phyloP scores from a whole-genome alignment of 1,140 invertebrate species.

The Chrysopa pallens region DNA sequence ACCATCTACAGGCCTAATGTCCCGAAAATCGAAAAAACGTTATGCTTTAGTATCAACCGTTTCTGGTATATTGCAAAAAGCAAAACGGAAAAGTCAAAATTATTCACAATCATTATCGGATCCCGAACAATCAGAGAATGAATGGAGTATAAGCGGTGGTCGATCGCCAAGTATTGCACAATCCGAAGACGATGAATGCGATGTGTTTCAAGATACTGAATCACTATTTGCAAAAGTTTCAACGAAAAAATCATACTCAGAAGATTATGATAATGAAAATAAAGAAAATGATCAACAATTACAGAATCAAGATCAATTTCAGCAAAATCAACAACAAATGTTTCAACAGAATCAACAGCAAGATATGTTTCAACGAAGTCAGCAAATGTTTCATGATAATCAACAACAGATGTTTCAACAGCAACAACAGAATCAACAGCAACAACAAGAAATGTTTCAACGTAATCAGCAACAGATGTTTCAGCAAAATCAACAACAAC shows the following conservation, averaged over 20 bases:
- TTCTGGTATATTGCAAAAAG: conserved; percentile 61
- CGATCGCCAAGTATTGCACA: conserved; percentile 42
- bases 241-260: conserved; percentile 17
- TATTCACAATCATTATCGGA: conserved; percentile 45
- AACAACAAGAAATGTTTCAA: conserved; percentile 9
- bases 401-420: conserved; percentile 2
- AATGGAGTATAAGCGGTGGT: conserved; percentile 36
- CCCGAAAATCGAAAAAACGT: conserved; percentile 39
- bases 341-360: conserved; percentile 11
- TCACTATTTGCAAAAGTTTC: conserved; percentile 43
- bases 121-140: conserved; percentile 59
- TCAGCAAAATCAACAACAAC: conserved; percentile 8
- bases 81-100: conserved; percentile 39
- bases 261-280: conserved; percentile 3
- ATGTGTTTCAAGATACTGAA: conserved; percentile 40
- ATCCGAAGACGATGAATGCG: conserved; percentile 51
- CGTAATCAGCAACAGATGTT: conserved; percentile 4
- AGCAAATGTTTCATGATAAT: not conserved
- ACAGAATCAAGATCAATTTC: conserved; percentile 26
- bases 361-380: conserved; percentile 11
- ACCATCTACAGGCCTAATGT: not conserved
- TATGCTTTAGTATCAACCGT: conserved; percentile 60
- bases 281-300: conserved; percentile 28
- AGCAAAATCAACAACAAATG: conserved; percentile 22
- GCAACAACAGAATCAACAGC: conserved; percentile 10